phyloP scores from a whole-genome alignment of 2,888 invertebrate species.

The Amphipoea oculea region DNA sequence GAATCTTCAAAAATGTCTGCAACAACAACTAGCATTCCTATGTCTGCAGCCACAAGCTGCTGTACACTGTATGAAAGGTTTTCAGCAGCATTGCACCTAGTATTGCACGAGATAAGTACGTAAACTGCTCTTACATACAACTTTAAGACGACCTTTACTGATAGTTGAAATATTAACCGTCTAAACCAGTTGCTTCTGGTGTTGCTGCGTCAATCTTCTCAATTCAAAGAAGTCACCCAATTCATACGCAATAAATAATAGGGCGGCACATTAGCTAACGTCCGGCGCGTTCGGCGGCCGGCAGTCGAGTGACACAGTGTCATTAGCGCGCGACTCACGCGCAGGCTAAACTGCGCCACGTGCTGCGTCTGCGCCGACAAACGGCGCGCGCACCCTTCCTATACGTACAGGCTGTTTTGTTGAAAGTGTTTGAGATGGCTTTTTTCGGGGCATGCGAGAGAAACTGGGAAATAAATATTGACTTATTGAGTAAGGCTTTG shows the following conservation, averaged over 20 bases:
- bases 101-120: too few species aligned
- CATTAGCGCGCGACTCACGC: conserved; percentile 88
- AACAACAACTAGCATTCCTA: not conserved
- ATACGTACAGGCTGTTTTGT: conserved; percentile 74
- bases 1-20: too few species aligned
- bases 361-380: conserved; percentile 75
- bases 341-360: conserved; percentile 87
- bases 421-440: conserved; percentile 35
- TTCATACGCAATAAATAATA: conserved; percentile 62
- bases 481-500: conserved; percentile 5
- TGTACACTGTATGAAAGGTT: not conserved
- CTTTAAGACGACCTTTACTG: not conserved
- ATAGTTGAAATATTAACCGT: not conserved
- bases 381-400: conserved; percentile 78
- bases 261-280: conserved; percentile 60
- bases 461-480: conserved; percentile 14
- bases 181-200: not conserved
- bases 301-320: conserved; percentile 76
- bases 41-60: not conserved
- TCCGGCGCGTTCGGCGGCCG: conserved; percentile 72
- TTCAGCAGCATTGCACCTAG: too few species aligned
- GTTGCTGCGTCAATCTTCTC: not conserved
- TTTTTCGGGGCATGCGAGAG: conserved; percentile 36
- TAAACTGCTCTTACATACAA: not conserved
- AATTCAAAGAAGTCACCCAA: conserved; percentile 49